Conservation (phyloP, 2,888 invertebrate species). For the Pollenia labialis region DNA sequence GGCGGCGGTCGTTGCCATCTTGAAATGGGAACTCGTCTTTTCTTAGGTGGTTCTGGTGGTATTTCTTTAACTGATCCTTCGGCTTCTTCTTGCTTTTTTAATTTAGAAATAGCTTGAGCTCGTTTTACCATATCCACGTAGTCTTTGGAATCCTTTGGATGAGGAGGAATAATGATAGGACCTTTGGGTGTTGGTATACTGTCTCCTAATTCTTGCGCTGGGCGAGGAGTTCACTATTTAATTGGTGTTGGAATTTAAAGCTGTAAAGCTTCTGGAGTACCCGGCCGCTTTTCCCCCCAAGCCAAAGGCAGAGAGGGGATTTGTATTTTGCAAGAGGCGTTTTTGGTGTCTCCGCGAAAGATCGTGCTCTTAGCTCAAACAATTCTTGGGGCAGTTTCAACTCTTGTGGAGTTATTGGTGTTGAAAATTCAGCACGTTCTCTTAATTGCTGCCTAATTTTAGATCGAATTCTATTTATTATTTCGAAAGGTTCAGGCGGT, state of each 20-base stretch:
- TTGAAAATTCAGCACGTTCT: neutral
- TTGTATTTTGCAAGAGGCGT: neutral
- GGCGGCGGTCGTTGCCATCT: slow-evolving; percentile 38
- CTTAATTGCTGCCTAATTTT: slow-evolving; percentile 18
- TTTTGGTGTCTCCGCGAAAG: slow-evolving; percentile 28
- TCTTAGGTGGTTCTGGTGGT: slow-evolving; percentile 1
- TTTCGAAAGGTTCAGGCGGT: slow-evolving; percentile 50
- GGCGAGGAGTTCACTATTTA: neutral
- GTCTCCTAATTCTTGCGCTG: neutral
- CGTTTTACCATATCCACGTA: slow-evolving; percentile 56
- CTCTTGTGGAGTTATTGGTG: neutral
- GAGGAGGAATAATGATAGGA: slow-evolving; percentile 39
- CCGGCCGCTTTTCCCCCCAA: slow-evolving; percentile 37
- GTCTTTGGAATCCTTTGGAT: slow-evolving; percentile 56
- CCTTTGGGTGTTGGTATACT: slow-evolving; percentile 11
- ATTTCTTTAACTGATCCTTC: slow-evolving; percentile 16
- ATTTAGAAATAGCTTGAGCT: slow-evolving; percentile 55
- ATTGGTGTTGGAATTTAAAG: neutral
- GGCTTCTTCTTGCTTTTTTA: slow-evolving; percentile 35
- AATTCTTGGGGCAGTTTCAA: slow-evolving; percentile 43
- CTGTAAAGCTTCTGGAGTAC: neutral
- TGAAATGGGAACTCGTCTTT: slow-evolving; percentile 29
- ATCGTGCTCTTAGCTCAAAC: slow-evolving; percentile 46
- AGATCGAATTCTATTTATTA: slow-evolving; percentile 42
- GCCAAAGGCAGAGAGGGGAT: slow-evolving; percentile 56